Base-by-base conservation (phyloP, 2,797 vertebrate species). In the Acrossocheilus fasciatus region DNA sequence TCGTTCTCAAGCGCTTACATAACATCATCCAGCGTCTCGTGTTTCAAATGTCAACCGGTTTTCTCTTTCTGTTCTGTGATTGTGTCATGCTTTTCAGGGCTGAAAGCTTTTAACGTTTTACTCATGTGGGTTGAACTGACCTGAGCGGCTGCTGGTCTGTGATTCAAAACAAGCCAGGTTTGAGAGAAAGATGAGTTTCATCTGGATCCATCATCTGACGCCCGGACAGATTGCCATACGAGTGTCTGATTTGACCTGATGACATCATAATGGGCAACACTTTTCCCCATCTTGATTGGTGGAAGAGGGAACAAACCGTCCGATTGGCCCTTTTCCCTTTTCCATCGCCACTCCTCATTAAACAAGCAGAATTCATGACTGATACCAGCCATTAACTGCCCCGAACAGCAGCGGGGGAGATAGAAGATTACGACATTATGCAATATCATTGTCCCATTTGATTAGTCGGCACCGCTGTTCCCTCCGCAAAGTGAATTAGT, bases 401-500 rank as follows among this genome's bases (percentile, higher is more conserved):
- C 81, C 45, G 12, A 52, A 80, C 81, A 84, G 76, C 54, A 83
- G 23, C 10, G 72, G 68, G 81, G 43, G 75, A 73, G 86, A 84
- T 84, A 50, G 78, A 69, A 76, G 82, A 85, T 85, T 76, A 77
- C 83, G 1, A 82, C 70, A 85, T 87, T 84, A 87, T 69, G 74
- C 86, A 87, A 81, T 84, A 81, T 87, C 83, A 88, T 82, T 79
- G 84, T 82, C 57, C 81, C 39, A 84, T 80, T 73, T 83, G 84
- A 88, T 86, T 83, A 74, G 69, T 86, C 26, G 41, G 57, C 68
- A 41, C 84, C 64, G 76, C 81, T 81, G 87, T 83, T 88, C 59
- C 76, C 59, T 81, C 57, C 6, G 43, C 39, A 77, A 85, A 80
- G 81, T 80, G 85, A 88, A 88, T 88, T 66, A 85, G 69, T 77